phyloP scores from a whole-genome alignment of 2,888 invertebrate genomes.

The Ichneumoninae sp. region DNA sequence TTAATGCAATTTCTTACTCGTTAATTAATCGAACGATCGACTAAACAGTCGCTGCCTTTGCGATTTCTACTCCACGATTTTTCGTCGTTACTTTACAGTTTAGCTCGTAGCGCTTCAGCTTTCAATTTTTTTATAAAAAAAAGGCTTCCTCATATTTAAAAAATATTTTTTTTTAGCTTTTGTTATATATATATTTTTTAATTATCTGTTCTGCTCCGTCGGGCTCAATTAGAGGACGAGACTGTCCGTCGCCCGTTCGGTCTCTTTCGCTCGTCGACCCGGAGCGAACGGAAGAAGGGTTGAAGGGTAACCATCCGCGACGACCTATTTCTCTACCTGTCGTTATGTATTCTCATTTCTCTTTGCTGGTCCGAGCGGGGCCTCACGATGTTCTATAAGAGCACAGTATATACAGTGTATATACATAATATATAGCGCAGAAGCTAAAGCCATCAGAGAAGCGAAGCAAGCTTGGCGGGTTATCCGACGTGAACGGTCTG shows the following conservation, averaged over 20 bases:
- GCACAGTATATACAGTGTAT: background rate
- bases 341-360: slow-evolving; percentile 19
- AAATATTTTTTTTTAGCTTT: background rate
- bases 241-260: background rate
- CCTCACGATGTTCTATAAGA: slow-evolving; percentile 27
- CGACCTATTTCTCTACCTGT: slow-evolving; percentile 36
- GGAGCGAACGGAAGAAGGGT: slow-evolving; percentile 27
- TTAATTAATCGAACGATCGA: background rate
- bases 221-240: background rate
- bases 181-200: background rate
- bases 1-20: background rate
- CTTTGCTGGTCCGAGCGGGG: slow-evolving; percentile 12
- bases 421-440: background rate
- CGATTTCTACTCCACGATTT: background rate
- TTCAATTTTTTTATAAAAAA: background rate
- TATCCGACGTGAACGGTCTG: slow-evolving; percentile 59
- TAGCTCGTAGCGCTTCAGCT: too few species aligned
- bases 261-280: slow-evolving; percentile 12
- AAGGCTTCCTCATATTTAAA: too few species aligned
- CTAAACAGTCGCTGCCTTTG: background rate
- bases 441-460: slow-evolving; percentile 9
- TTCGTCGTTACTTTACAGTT: too few species aligned
- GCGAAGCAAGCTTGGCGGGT: slow-evolving; percentile 30
- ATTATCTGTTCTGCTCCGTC: background rate
- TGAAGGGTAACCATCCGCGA: slow-evolving; percentile 29